phyloP scores from a whole-genome alignment of 2,797 vertebrate genomes.

The Pampus argenteus region DNA sequence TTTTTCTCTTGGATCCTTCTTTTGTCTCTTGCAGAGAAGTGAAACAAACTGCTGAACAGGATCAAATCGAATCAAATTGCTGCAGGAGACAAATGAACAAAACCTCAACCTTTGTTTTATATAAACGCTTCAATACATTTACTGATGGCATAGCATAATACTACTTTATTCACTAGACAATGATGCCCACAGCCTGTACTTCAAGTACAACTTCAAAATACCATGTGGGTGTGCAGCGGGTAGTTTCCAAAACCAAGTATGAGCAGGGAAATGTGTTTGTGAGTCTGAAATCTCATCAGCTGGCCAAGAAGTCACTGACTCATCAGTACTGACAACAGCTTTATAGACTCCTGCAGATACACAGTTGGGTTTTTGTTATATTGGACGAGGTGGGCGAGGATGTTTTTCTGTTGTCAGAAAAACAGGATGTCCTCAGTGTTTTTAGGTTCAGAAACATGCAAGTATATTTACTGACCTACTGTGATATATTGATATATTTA shows the following conservation, averaged over 20 bases:
- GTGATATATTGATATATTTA: no score
- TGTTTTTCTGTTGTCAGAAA: background rate
- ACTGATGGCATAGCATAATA: background rate
- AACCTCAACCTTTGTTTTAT: background rate
- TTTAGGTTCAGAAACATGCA: background rate
- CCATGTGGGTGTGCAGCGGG: constrained; percentile 12
- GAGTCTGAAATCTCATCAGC: constrained; percentile 15
- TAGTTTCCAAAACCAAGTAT: constrained; percentile 1
- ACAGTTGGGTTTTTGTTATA: background rate
- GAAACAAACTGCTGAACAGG: background rate
- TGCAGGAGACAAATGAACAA: background rate
- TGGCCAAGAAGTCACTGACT: constrained; percentile 19
- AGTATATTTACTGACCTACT: no score
- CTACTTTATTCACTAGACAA: constrained; percentile 13
- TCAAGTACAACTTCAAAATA: constrained; percentile 1
- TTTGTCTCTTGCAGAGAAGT: background rate
- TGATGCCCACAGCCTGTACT: constrained; percentile 1
- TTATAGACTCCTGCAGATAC: background rate
- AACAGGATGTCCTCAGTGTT: background rate
- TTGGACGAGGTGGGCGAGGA: background rate
- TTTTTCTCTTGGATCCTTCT: background rate
- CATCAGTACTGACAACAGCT: constrained; percentile 8
- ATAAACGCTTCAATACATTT: background rate
- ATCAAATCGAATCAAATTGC: constrained; percentile 1
- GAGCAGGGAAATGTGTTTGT: background rate